Base-by-base conservation (phyloP, 2,888 invertebrate genomes). In the Hydrotaea cyrtoneurina region DNA sequence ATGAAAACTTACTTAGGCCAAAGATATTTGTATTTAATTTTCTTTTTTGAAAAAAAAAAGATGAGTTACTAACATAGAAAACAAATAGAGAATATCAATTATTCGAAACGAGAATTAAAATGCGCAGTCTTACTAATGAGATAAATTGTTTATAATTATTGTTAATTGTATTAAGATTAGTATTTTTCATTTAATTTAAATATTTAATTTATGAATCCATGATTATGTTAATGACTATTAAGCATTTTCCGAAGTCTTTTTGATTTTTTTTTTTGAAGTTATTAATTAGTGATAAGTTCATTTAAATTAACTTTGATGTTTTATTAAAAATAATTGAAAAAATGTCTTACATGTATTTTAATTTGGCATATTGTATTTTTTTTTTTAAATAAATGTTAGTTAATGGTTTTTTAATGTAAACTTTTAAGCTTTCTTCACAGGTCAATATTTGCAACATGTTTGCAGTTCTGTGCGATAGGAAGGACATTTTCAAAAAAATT, bases 51-150 rank as follows among this genome's bases (percentile, higher is more conserved):
- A 43, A 36, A n/a, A n/a, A n/a, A n/a, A n/a, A n/a, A n/a, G n/a
- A n/a, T n/a, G n/a, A n/a, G n/a, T n/a, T n/a, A n/a, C n/a, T n/a
- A n/a, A n/a, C n/a, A n/a, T n/a, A n/a, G n/a, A n/a, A n/a, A n/a
- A n/a, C n/a, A n/a, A n/a, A n/a, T n/a, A n/a, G n/a, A n/a, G n/a
- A n/a, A n/a, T n/a, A n/a, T n/a, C n/a, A n/a, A n/a, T n/a, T n/a
- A n/a, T n/a, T n/a, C n/a, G n/a, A 76, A 53, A 39, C 39, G 5
- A 59, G 23, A 59, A 1, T 66, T 13, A 10, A n/a, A 46, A 46
- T 69, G 23, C 62, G 62, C 81, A 78, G 81, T 82, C 77, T 78
- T 77, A 73, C 50, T 17, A 39, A 59, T 78, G 55, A 57, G 31
- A 64, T 55, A 26, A 17, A 53, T 72, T 39, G 55, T 55, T 50